Evolutionary conservation across 2,797 vertebrate genomes (phyloP).

Genomic region (Pogoniulus pusillus): DNA sequence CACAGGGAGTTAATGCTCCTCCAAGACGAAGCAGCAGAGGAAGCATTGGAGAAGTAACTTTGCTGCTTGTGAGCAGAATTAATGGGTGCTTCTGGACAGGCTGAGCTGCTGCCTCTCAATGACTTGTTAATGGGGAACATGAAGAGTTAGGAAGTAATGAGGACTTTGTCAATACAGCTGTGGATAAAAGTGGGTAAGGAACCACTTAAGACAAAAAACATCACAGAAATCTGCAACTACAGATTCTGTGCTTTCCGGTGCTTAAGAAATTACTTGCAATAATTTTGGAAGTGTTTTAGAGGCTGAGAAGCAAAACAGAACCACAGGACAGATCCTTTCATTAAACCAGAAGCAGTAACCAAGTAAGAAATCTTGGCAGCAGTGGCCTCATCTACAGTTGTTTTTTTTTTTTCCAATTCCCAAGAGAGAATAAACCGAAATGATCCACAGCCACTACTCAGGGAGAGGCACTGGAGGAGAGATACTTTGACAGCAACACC

Average conservation of each 20-base stretch:
- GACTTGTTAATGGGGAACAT: constrained; percentile 36
- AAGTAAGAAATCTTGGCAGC: background rate
- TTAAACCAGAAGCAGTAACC: background rate
- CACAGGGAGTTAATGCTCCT: background rate
- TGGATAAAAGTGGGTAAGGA: constrained; percentile 47
- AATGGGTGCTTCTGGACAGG: background rate
- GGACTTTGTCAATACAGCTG: constrained; percentile 57
- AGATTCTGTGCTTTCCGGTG: constrained; percentile 43
- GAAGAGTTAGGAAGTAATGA: constrained; percentile 49
- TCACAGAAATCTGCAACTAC: constrained; percentile 43
- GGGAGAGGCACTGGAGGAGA: background rate
- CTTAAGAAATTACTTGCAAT: constrained; percentile 53
- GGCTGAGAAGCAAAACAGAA: constrained; percentile 35
- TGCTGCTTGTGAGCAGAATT: constrained; percentile 33
- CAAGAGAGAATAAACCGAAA: background rate
- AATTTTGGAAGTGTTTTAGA: constrained; percentile 40
- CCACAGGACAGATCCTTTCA: background rate
- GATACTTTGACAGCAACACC: background rate
- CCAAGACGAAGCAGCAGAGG: background rate
- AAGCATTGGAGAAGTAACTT: background rate
- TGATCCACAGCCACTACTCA: fast-evolving
- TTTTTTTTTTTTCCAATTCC: background rate
- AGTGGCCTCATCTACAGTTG: background rate
- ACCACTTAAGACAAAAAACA: constrained; percentile 38
- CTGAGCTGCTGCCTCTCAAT: constrained; percentile 20